Base-by-base conservation (phyloP, 2,888 invertebrate genomes). In the Apodemia zela region DNA sequence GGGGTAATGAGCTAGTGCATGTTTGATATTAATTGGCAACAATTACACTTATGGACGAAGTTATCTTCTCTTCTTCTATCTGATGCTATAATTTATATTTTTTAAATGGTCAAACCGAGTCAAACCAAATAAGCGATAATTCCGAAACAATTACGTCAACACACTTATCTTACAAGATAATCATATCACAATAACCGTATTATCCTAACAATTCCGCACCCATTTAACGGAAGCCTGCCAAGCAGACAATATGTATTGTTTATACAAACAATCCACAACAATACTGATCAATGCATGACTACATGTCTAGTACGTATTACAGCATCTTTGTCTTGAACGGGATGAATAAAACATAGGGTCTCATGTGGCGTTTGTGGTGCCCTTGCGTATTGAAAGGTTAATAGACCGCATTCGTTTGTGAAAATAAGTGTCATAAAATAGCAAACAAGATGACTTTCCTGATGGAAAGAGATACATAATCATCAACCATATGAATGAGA, bases 261-360 rank as follows among this genome's bases (percentile, higher is more conserved):
- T 78, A 75, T 74, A 71, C 64, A 74, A 77, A 75, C 70, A 72
- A 70, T 72, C 66, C 72, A 66, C 68, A 66, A 69, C 70, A 69
- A 68, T 68, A 68, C 71, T 79, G 80, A 80, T 85, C 84, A 84
- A 85, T 82, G 81, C 78, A 82, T 80, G 81, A 80, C 71, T 75
- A 77, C 75, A 79, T 71, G 68, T 75, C 77, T 70, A 75, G 79
- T 79, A 78, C 81, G 76, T 79, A 78, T 82, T 82, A 77, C 79
- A 77, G 72, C 76, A 76, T 80, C 82, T 82, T 81, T 82, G 82
- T 83, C 80, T 84, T 81, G 75, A 75, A 73, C 71, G 72, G 71
- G 71, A 81, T 88, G 86, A 89, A 89, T 89, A 86, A 87, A 82
- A 86, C 86, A 89, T 85, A 72, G 67, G 71, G 75, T 78, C 80